Evolutionary conservation across 2,797 vertebrate genomes (phyloP).

Genomic region (Eutrigla gurnardus): DNA sequence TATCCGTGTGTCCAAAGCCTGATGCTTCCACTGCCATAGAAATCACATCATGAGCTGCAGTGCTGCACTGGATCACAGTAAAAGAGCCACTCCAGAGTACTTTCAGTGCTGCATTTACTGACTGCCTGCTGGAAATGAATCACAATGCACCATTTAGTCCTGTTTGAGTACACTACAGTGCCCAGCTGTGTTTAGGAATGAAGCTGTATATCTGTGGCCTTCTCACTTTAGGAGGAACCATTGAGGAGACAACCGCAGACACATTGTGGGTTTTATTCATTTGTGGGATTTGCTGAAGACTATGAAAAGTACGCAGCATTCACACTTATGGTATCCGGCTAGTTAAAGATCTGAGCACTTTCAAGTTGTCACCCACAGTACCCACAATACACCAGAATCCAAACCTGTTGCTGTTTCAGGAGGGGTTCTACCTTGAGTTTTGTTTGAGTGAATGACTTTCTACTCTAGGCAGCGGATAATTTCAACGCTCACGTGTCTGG

Average conservation of each 20-base stretch:
- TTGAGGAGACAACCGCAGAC: too few relatives aligned
- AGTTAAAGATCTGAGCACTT: neutral
- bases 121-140: neutral
- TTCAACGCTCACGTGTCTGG: too few relatives aligned
- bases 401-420: conserved; percentile 3
- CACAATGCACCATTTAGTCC: neutral
- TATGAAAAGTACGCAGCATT: neutral
- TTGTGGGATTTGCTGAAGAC: neutral
- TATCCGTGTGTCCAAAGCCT: neutral
- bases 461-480: neutral
- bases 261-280: neutral
- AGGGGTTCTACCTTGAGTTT: neutral
- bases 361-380: neutral
- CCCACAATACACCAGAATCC: neutral
- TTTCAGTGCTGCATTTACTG: neutral
- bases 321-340: neutral
- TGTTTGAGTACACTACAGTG: neutral
- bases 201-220: too few relatives aligned
- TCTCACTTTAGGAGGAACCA: too few relatives aligned
- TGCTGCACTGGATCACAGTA: neutral
- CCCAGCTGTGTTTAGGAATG: neutral
- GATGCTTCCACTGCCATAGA: neutral
- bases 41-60: neutral
- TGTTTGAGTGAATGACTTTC: neutral
- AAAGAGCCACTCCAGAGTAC: neutral